Conservation (phyloP, 2,888 invertebrate genomes). For the Meganola albula region DNA sequence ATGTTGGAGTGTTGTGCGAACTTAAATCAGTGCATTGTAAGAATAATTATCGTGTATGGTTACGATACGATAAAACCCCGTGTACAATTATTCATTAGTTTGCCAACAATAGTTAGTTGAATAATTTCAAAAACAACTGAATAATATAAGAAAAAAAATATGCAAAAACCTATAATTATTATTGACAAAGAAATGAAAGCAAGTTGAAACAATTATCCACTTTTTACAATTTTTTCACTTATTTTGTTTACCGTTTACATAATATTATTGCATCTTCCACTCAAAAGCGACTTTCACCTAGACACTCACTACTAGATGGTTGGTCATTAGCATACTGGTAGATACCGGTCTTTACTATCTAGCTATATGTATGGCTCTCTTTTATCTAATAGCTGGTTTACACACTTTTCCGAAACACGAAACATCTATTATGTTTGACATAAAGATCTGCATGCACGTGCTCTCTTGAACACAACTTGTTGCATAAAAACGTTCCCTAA, state of each 20-base stretch:
- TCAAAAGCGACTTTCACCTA: constrained; percentile 36
- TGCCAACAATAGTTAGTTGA: too few relatives aligned
- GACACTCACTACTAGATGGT: constrained; percentile 32
- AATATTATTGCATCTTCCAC: constrained; percentile 13
- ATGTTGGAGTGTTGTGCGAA: constrained; percentile 38
- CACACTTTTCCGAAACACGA: constrained; percentile 15
- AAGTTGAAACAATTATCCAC: too few relatives aligned
- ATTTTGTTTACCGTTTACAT: too few relatives aligned
- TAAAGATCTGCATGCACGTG: constrained; percentile 25
- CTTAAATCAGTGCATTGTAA: constrained; percentile 12
- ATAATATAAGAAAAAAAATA: too few relatives aligned
- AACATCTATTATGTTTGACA: constrained; percentile 18
- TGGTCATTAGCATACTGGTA: constrained; percentile 41
- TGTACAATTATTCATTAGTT: too few relatives aligned
- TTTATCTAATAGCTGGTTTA: constrained; percentile 13
- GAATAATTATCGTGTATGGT: constrained; percentile 11
- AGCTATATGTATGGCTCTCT: constrained; percentile 17
- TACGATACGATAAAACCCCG: too few relatives aligned
- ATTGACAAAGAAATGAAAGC: too few relatives aligned
- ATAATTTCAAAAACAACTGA: too few relatives aligned
- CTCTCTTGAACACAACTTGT: constrained; percentile 20
- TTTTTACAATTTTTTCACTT: too few relatives aligned
- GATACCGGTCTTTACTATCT: too few relatives aligned
- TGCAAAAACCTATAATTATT: too few relatives aligned
- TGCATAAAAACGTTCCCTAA: constrained; percentile 26